phyloP scores from a whole-genome alignment of 2,888 invertebrate species.

The Chrysomela aeneicollis region DNA sequence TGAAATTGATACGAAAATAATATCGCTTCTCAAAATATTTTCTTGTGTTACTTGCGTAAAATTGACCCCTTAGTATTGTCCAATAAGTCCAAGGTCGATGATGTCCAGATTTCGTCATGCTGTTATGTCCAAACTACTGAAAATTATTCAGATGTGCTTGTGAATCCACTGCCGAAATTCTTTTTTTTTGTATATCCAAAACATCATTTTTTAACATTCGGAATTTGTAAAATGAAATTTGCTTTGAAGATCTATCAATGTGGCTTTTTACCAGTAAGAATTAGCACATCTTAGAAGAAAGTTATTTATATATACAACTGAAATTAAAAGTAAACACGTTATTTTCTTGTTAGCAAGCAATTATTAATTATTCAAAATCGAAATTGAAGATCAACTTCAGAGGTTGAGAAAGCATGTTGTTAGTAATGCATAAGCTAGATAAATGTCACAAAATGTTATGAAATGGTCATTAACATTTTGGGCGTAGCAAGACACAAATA shows the following conservation, averaged over 20 bases:
- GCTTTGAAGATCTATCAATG: no score
- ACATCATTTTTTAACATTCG: no score
- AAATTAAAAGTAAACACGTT: no score
- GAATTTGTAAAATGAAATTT: no score
- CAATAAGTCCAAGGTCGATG: constrained; percentile 28
- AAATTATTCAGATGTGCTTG: constrained; percentile 9
- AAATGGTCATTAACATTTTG: constrained; percentile 35
- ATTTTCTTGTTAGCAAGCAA: no score
- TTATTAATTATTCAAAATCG: no score
- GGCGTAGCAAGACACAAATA: constrained; percentile 17
- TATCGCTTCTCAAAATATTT: not conserved
- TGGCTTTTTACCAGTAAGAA: not conserved
- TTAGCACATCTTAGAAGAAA: not conserved
- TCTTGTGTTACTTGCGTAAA: not conserved
- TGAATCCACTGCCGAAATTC: not conserved
- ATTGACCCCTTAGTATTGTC: constrained; percentile 22
- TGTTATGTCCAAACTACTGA: constrained; percentile 28
- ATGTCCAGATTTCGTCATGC: constrained; percentile 36
- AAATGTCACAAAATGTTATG: constrained; percentile 58
- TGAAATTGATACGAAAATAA: not conserved
- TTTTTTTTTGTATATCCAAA: no score
- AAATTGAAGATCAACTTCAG: no score
- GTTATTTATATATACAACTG: not conserved
- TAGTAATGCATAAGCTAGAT: constrained; percentile 54
- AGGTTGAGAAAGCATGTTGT: constrained; percentile 32